Base-by-base conservation (phyloP, 2,113 vertebrate species). In the Mormoops blainvillei region DNA sequence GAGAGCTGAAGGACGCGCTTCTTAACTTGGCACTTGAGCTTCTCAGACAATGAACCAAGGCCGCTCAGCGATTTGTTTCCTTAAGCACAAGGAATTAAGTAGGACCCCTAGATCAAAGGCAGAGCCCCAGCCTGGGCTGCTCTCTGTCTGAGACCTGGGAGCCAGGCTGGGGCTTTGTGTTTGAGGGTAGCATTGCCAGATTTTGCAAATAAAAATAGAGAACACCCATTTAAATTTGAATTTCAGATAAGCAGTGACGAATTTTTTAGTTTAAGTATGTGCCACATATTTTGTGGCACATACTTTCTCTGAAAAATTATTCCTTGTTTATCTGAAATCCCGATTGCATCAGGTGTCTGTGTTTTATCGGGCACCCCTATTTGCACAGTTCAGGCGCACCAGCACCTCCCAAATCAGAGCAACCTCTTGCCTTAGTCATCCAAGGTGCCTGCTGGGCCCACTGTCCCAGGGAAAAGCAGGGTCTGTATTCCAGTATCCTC, bases 1-100 rank as follows among this genome's bases (percentile, higher is more conserved):
- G 43, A 19, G 31, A 10, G 45, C 19, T 1, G 11, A 54, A 52
- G 54, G 41, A 96, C 80, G 56, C 84, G 92, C 97, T 67, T 97
- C 97, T 97, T 95, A 94, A 96, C 93, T 97, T 82, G 92, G 38
- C 76, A 89, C 94, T 97, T 83, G 98, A 98, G 97, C 96, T 94
- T 97, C 97, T 96, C 98, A 98, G 96, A 98, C 96, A 97, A 96
- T 87, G 96, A 98, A 94, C 90, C 84, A 94, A 97, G 76, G 94
- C 92, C 84, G 84, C 94, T 97, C 94, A 80, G 96, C 98, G 96
- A 98, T 94, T 97, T 70, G 74, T 80, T 92, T 97, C 97, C 95
- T 97, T 89, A 74, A 97, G 87, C 93, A 94, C 92, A 95, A 96
- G 94, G 96, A 96, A 94, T 96, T 97, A 97, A 97, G 91, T 87